These are phyloP conservation scores for Eurystomus glaucurus DNA, from an alignment of 2,797 vertebrate genomes.

Conservation along the genomic window DNA sequence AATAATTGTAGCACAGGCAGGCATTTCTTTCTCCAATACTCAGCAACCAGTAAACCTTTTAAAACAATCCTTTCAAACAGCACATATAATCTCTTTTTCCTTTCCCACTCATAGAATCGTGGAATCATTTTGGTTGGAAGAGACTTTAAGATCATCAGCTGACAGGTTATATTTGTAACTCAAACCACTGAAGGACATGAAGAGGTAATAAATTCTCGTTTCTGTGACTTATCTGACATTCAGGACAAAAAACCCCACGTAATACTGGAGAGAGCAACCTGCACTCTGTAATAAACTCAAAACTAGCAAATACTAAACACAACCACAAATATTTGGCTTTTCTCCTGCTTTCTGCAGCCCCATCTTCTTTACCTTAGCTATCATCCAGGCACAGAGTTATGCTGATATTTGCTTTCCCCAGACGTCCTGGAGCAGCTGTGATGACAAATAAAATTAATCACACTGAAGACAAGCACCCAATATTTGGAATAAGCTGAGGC, in stretches of 20 bases:
- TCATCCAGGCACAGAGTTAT: background rate
- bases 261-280: background rate
- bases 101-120: background rate
- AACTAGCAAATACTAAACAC: background rate
- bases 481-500: background rate
- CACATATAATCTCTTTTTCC: background rate
- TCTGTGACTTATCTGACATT: background rate
- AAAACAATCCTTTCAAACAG: background rate
- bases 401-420: background rate
- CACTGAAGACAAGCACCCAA: background rate
- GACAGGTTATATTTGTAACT: background rate
- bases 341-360: background rate
- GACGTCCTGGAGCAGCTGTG: conserved; percentile 19
- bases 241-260: background rate
- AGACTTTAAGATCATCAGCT: background rate
- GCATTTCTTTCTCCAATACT: conserved; percentile 45
- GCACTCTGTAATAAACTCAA: background rate
- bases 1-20: background rate
- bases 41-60: background rate
- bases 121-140: background rate
- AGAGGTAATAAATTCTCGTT: background rate
- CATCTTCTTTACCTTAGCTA: background rate
- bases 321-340: background rate
- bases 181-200: background rate
- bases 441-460: conserved; percentile 27